phyloP scores from a whole-genome alignment of 2,888 invertebrate genomes.

The Eupithecia tripunctaria region DNA sequence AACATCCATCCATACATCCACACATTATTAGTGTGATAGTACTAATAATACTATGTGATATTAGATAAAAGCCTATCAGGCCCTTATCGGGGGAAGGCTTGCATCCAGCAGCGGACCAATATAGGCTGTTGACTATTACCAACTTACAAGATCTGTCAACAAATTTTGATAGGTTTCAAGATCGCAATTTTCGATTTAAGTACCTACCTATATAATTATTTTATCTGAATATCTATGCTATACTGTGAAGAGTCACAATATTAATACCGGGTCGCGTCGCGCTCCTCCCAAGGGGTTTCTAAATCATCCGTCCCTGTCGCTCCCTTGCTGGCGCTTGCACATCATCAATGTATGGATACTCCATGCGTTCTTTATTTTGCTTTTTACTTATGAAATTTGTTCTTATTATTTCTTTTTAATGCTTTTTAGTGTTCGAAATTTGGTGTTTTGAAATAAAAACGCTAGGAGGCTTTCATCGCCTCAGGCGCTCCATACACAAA shows the following conservation, averaged over 20 bases:
- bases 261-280: conserved; percentile 84
- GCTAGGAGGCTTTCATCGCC: no score
- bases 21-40: no score
- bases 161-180: not conserved
- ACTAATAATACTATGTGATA: no score
- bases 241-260: conserved; percentile 80
- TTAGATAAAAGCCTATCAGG: no score
- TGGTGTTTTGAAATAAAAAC: no score
- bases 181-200: not conserved
- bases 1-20: no score
- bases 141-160: not conserved
- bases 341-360: conserved; percentile 55
- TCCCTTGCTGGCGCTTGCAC: conserved; percentile 73
- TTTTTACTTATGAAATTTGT: no score
- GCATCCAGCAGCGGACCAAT: no score
- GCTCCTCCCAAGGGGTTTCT: conserved; percentile 83
- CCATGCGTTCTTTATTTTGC: not conserved
- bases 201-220: conserved; percentile 29
- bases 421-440: no score
- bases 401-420: not conserved
- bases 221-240: conserved; percentile 50
- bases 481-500: no score
- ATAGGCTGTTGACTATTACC: no score
- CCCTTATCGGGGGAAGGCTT: no score
- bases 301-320: conserved; percentile 85